Evolutionary conservation across 2,888 invertebrate species (phyloP).

Genomic region (Mythimna vitellina): DNA sequence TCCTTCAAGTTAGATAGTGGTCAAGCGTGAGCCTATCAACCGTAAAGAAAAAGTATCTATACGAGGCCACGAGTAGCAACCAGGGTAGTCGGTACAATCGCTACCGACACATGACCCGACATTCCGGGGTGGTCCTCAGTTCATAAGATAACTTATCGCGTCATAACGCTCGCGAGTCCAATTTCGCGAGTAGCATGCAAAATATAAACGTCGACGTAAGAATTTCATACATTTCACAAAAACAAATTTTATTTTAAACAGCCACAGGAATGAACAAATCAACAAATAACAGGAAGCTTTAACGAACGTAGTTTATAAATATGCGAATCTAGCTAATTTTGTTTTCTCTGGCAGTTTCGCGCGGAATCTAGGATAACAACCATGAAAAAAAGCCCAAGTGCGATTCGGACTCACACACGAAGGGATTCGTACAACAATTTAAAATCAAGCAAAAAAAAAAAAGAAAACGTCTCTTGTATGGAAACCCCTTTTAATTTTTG

Average conservation of each 20-base stretch:
- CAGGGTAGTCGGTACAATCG: too few relatives aligned
- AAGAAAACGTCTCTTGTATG: too few relatives aligned
- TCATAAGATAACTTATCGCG: slow-evolving; percentile 20
- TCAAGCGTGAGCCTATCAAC: too few relatives aligned
- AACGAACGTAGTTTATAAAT: slow-evolving; percentile 28
- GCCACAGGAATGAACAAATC: not conserved
- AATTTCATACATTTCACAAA: slow-evolving; percentile 3
- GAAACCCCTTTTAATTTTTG: too few relatives aligned
- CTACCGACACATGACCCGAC: not conserved
- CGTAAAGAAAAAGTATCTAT: not conserved
- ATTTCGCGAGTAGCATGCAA: not conserved
- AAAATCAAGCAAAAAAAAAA: too few relatives aligned
- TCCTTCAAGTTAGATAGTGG: too few relatives aligned
- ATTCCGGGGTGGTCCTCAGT: slow-evolving; percentile 18
- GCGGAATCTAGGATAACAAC: not conserved
- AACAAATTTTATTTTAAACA: slow-evolving; percentile 1
- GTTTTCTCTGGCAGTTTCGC: slow-evolving; percentile 8
- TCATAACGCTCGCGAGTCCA: not conserved
- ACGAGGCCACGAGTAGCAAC: not conserved
- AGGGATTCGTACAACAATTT: too few relatives aligned
- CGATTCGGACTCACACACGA: too few relatives aligned
- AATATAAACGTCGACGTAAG: not conserved
- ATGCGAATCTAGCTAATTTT: slow-evolving; percentile 9
- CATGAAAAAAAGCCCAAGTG: not conserved
- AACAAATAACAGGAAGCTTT: slow-evolving; percentile 25